Conservation (phyloP, 92 coral and sea anemone genomes). For the Porites lobata region DNA sequence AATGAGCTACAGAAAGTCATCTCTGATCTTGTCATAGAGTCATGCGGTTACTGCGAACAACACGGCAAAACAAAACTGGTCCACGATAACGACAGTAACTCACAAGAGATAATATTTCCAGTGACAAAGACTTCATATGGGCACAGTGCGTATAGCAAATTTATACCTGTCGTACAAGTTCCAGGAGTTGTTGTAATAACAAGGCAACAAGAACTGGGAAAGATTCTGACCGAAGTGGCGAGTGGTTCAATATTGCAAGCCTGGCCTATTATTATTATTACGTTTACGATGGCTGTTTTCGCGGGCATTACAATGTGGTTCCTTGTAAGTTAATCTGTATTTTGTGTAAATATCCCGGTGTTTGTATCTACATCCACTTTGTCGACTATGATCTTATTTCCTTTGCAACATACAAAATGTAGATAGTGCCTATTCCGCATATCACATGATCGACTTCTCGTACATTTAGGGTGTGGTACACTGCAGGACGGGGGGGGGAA, state of each 20-base stretch:
- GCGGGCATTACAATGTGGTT: conserved; percentile 49
- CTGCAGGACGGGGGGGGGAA: too few species aligned
- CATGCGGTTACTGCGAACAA: conserved; percentile 41
- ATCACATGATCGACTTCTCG: too few species aligned
- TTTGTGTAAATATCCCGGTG: background rate
- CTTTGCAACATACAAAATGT: too few species aligned
- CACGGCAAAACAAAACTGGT: conserved; percentile 21
- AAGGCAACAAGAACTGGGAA: conserved; percentile 7
- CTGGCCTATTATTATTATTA: conserved; percentile 34
- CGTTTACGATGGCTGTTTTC: conserved; percentile 15
- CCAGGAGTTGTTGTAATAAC: conserved; percentile 42
- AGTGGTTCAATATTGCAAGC: conserved; percentile 16
- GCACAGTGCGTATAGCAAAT: conserved; percentile 49
- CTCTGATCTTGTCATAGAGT: background rate
- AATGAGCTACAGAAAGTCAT: conserved; percentile 12
- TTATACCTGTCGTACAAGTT: conserved; percentile 41
- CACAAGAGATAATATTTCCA: conserved; percentile 17
- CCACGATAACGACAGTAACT: conserved; percentile 6
- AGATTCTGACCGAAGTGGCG: conserved; percentile 2
- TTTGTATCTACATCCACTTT: background rate
- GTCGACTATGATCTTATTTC: background rate
- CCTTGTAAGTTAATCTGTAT: conserved; percentile 14
- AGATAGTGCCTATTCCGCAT: too few species aligned
- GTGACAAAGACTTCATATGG: conserved; percentile 37
- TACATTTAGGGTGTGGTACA: too few species aligned